Conservation (phyloP, 1,140 invertebrate species). For the Octopus sinensis region DNA sequence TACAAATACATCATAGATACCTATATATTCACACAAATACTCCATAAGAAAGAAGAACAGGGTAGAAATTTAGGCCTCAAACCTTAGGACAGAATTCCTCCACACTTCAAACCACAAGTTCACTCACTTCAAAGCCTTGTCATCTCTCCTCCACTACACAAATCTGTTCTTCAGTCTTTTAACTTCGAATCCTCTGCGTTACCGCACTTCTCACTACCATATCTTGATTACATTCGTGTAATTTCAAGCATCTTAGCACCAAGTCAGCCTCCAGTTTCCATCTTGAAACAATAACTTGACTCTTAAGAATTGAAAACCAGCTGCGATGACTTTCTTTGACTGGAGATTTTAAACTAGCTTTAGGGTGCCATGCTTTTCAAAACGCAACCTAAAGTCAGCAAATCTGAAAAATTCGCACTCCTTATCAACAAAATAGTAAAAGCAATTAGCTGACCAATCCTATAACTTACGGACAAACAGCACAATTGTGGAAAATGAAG, state of each 20-base stretch:
- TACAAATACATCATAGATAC: too few species aligned
- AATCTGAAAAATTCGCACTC: neutral
- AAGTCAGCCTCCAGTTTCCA: neutral
- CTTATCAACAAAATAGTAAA: neutral
- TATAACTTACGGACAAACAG: neutral
- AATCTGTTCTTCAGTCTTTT: neutral
- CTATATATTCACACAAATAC: too few species aligned
- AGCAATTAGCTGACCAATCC: neutral
- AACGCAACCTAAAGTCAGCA: neutral
- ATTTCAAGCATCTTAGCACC: neutral
- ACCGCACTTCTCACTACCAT: neutral
- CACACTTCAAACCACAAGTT: neutral
- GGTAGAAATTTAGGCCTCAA: neutral
- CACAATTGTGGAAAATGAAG: neutral
- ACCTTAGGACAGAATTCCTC: neutral
- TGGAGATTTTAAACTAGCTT: neutral
- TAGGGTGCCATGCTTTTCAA: neutral
- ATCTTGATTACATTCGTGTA: neutral
- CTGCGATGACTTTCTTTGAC: neutral
- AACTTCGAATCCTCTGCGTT: neutral
- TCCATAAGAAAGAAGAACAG: too few species aligned
- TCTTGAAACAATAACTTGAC: neutral
- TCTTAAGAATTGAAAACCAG: neutral
- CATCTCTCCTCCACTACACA: neutral
- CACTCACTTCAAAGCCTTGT: neutral